Percentiles rank a stretch among this genome's conserved stretches.
Evolutionary conservation across 2,113 vertebrate genomes (phyloP).

Genomic region (Talpa occidentalis): DNA sequence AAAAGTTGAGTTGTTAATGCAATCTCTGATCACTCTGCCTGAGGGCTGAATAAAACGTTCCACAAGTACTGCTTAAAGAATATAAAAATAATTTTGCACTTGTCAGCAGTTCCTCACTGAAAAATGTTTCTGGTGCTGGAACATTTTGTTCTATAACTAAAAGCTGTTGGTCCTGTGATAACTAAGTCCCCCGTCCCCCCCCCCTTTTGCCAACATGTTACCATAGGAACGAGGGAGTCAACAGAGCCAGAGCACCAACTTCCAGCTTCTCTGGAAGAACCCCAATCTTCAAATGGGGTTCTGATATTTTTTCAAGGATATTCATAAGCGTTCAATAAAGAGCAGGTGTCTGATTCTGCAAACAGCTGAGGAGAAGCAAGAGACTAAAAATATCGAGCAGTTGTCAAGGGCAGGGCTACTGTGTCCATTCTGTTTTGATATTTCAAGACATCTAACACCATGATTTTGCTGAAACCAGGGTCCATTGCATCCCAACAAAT

Average conservation of each 20-base stretch:
- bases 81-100: conserved; percentile 26
- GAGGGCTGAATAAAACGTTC: not conserved
- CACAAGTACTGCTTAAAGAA: conserved; percentile 2
- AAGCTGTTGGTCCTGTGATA: not conserved
- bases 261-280: not conserved
- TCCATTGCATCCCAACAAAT: not conserved
- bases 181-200: not conserved
- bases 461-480: not conserved
- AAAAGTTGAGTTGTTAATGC: not conserved
- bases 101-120: conserved; percentile 38
- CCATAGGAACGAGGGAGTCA: not conserved
- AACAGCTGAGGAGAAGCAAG: not conserved
- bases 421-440: not conserved
- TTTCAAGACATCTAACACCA: not conserved
- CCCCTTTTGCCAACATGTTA: not conserved
- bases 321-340: not conserved
- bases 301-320: not conserved
- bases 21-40: not conserved
- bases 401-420: not conserved
- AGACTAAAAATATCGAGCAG: not conserved
- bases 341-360: not conserved
- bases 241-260: not conserved
- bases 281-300: not conserved
- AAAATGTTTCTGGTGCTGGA: conserved; percentile 50
- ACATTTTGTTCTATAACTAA: conserved; percentile 38